Conservation (phyloP, 1,140 invertebrate genomes). For the Nymphalis io region DNA sequence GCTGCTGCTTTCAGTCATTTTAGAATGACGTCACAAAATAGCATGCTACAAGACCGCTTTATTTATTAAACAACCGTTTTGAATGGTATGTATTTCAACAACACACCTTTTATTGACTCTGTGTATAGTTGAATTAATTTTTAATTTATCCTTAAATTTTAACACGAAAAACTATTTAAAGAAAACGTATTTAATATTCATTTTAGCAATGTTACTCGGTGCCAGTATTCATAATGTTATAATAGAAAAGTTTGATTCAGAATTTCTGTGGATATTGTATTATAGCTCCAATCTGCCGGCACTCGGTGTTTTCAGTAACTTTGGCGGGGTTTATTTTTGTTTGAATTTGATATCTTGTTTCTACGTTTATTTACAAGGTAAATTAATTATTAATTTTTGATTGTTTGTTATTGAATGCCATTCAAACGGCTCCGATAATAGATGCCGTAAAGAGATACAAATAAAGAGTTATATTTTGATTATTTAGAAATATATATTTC, state of each 20-base stretch:
- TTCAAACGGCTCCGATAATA: too few relatives aligned
- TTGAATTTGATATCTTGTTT: conserved; percentile 1
- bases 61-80: too few relatives aligned
- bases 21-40: too few relatives aligned
- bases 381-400: not conserved
- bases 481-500: too few relatives aligned
- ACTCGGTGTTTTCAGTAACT: conserved; percentile 15
- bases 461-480: too few relatives aligned
- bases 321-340: conserved; percentile 16
- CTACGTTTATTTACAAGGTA: not conserved
- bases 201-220: conserved; percentile 39
- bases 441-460: too few relatives aligned
- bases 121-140: too few relatives aligned
- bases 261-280: conserved; percentile 31
- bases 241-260: conserved; percentile 46
- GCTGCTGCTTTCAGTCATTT: too few relatives aligned
- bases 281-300: conserved; percentile 24
- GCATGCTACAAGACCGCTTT: too few relatives aligned
- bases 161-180: not conserved
- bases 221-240: conserved; percentile 47
- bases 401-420: too few relatives aligned
- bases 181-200: not conserved
- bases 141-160: not conserved
- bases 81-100: too few relatives aligned
- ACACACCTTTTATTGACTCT: too few relatives aligned